These are phyloP conservation scores for Chionomys nivalis DNA, from an alignment of 2,113 vertebrate species.

Conservation along the genomic window DNA sequence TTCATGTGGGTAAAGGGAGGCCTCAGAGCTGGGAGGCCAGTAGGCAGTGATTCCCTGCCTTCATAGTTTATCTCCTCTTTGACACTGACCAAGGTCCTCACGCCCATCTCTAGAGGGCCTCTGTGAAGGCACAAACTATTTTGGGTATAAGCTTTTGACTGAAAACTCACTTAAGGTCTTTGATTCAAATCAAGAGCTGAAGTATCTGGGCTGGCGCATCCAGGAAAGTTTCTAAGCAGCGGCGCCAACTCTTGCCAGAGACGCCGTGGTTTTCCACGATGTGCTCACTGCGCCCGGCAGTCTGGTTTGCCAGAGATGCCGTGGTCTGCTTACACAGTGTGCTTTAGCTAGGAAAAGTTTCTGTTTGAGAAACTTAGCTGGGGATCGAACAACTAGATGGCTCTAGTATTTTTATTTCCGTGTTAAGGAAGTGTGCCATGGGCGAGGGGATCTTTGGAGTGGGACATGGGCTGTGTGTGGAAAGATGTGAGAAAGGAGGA, in stretches of 20 bases:
- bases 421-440: not conserved
- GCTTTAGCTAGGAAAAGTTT: not conserved
- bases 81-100: not conserved
- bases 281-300: not conserved
- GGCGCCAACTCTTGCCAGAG: not conserved
- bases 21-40: not conserved
- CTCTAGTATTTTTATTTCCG: slow-evolving; percentile 45
- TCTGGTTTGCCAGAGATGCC: not conserved
- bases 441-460: not conserved
- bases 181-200: slow-evolving; percentile 14
- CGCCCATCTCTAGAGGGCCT: not conserved
- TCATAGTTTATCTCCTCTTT: not conserved
- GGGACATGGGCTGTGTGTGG: not conserved
- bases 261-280: not conserved
- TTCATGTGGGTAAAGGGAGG: not conserved
- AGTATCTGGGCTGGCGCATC: not conserved
- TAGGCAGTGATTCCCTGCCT: not conserved
- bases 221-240: slow-evolving; percentile 36
- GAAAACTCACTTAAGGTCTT: not conserved
- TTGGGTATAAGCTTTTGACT: slow-evolving; percentile 4
- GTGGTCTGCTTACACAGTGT: not conserved
- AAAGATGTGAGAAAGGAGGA: not conserved
- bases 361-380: slow-evolving; percentile 41
- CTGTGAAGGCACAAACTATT: slow-evolving; percentile 6
- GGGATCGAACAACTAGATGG: not conserved